Conservation (phyloP, 2,113 vertebrate genomes). For the Crotalus helleri region DNA sequence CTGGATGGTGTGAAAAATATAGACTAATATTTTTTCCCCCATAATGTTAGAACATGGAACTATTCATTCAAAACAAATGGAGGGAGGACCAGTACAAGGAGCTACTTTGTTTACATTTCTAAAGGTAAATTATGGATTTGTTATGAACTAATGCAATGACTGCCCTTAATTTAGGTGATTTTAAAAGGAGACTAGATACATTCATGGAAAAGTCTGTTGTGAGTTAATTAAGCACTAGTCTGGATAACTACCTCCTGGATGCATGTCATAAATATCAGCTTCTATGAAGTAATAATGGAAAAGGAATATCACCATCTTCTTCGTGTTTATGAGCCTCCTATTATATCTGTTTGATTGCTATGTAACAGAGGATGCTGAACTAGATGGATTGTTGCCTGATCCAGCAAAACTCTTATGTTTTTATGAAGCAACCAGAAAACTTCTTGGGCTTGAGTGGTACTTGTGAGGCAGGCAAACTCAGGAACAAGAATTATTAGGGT, state of each 20-base stretch:
- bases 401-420: background rate
- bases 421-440: background rate
- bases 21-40: background rate
- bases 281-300: background rate
- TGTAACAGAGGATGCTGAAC: background rate
- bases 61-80: background rate
- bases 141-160: background rate
- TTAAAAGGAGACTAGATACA: background rate
- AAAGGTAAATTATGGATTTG: background rate
- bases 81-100: background rate
- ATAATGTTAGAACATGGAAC: background rate
- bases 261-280: background rate
- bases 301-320: background rate
- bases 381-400: background rate
- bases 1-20: background rate
- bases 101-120: background rate
- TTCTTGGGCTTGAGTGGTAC: background rate
- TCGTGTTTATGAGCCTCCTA: background rate
- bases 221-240: background rate
- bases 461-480: background rate
- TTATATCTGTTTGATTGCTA: background rate
- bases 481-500: background rate
- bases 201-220: background rate
- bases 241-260: background rate
- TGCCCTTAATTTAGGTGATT: background rate